Evolutionary conservation across 2,113 vertebrate genomes (phyloP).

Genomic region (Coptodon bakossiorum): DNA sequence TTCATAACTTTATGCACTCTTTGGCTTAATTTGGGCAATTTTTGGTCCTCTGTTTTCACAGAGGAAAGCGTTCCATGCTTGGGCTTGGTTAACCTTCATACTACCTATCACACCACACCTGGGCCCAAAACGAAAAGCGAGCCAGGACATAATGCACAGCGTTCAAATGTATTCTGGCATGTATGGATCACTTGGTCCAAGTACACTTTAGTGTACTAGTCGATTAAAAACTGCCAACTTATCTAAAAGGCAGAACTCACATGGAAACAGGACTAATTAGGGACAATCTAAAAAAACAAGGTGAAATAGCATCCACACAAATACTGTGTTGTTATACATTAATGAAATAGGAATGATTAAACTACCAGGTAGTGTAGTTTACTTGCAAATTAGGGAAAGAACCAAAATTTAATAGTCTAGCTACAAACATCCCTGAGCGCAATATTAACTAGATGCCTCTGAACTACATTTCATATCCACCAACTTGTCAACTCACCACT

Average conservation of each 20-base stretch:
- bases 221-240: neutral
- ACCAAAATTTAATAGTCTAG: neutral
- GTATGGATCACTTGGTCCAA: neutral
- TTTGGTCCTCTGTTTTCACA: neutral
- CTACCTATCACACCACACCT: neutral
- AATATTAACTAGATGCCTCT: neutral
- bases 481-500: constrained; percentile 73
- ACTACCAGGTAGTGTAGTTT: neutral
- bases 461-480: neutral
- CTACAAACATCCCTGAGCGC: neutral
- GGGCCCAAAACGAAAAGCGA: neutral
- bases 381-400: neutral
- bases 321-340: neutral
- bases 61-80: neutral
- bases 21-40: neutral
- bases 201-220: neutral
- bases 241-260: neutral
- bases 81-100: neutral
- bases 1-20: neutral
- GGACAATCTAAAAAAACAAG: neutral
- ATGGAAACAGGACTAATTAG: neutral
- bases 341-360: neutral
- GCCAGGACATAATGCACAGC: neutral
- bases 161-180: neutral
- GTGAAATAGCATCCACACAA: neutral